Base-by-base conservation (phyloP, 2,797 vertebrate genomes). In the Percopsis omiscomaycus region DNA sequence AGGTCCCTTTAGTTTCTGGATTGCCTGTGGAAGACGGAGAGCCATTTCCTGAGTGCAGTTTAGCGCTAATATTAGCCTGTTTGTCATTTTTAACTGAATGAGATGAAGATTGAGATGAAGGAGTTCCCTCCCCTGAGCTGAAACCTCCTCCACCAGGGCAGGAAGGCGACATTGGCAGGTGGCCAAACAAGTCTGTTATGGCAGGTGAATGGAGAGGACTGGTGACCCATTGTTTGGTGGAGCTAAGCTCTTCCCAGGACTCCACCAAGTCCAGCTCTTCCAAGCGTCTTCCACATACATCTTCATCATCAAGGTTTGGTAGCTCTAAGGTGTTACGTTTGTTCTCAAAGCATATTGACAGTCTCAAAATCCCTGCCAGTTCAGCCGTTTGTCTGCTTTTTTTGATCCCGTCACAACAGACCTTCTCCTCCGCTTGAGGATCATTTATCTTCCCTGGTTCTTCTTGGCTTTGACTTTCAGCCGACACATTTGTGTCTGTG, bases 171-270 rank as follows among this genome's bases (percentile, higher is more conserved):
- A 83, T 78, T 66, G 61, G 69, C 49, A 73, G 66, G 12, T 89
- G 86, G 46, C 88, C 88, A 3, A 94, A 92, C 53, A 91, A 61
- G 64, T 93, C 92, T 77, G 95, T 94, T 69, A 95, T 81, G 45
- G 95, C 96, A 1, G 96, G 96, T 2, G 96, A 96, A 83, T 98
- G 97, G n/a, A 99, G 93, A 3, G 97, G 96, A 68, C 97, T 98
- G 3, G 96, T 98, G 16, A 98, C 96, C 96, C 96, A 99, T 70
- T 96, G 94, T 67, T 96, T 95, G 60, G 66, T 69, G 61, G 84
- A 85, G 79, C 83, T 84, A 10, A 91, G 65, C 61, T 98, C 96
- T 68, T 99, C 97, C 95, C 96, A 98, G 3, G 96, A 92, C 71
- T 98, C 97, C 74, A 96, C 94, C 78, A 95, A 86, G 81, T 99